These are phyloP conservation scores for Agapornis roseicollis DNA, from an alignment of 2,113 vertebrate genomes.

Conservation along the genomic window DNA sequence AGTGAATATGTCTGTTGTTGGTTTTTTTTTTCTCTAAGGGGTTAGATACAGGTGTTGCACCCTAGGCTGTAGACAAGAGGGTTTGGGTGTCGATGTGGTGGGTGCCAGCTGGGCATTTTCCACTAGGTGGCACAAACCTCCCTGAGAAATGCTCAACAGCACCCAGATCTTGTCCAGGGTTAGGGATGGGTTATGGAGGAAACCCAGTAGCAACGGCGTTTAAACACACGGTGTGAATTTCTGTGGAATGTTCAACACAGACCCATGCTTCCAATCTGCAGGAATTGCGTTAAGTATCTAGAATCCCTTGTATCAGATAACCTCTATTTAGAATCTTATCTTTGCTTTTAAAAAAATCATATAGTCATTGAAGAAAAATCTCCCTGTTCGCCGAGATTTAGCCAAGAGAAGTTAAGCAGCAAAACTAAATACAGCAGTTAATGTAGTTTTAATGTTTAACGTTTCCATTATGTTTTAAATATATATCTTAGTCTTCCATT, in stretches of 20 bases:
- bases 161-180: rapidly evolving
- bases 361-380: background rate
- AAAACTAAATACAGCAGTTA: background rate
- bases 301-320: background rate
- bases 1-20: background rate
- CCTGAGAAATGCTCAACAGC: background rate
- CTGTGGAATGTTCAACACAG: rapidly evolving
- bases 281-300: background rate
- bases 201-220: rapidly evolving
- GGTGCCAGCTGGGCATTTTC: background rate
- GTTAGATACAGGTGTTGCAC: background rate
- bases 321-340: background rate
- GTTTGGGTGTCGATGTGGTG: too few species aligned
- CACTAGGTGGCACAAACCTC: constrained; percentile 45
- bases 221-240: rapidly evolving
- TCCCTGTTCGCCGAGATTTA: background rate
- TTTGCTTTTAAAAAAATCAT: background rate
- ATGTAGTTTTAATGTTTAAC: background rate
- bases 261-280: background rate
- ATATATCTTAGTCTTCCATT: background rate
- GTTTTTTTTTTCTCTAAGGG: rapidly evolving
- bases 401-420: background rate
- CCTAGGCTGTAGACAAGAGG: background rate
- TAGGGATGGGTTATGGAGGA: rapidly evolving
- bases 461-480: background rate